Conservation (phyloP, 1,140 invertebrate species). For the Bathynomus jamesi region DNA sequence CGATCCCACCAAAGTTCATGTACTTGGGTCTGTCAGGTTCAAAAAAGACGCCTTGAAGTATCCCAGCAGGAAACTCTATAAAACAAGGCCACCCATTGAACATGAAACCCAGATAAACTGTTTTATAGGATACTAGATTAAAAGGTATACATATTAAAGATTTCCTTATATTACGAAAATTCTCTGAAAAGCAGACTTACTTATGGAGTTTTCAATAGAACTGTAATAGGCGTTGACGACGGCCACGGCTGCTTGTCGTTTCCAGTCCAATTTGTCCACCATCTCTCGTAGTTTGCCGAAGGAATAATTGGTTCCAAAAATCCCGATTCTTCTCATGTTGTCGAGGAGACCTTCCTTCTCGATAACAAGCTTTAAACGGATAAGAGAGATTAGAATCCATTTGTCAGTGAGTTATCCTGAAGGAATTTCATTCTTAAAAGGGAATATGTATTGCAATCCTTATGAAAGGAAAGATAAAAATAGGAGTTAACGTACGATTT, state of each 20-base stretch:
- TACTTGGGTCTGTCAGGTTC: constrained; percentile 71
- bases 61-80: constrained; percentile 78
- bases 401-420: no score
- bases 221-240: constrained; percentile 78
- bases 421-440: no score
- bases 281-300: constrained; percentile 65
- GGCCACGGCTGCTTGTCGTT: constrained; percentile 64
- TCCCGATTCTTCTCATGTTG: constrained; percentile 63
- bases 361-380: constrained; percentile 51
- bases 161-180: no score
- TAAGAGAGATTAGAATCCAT: not conserved
- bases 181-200: constrained; percentile 50
- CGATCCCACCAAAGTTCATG: constrained; percentile 86
- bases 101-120: no score
- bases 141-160: no score
- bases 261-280: constrained; percentile 77
- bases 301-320: constrained; percentile 65
- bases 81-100: not conserved
- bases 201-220: constrained; percentile 72
- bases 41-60: constrained; percentile 82
- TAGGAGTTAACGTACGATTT: no score
- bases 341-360: constrained; percentile 59
- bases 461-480: no score
- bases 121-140: no score
- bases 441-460: no score